phyloP scores from a whole-genome alignment of 1,140 invertebrate species.

The Mactra quadrangularis region DNA sequence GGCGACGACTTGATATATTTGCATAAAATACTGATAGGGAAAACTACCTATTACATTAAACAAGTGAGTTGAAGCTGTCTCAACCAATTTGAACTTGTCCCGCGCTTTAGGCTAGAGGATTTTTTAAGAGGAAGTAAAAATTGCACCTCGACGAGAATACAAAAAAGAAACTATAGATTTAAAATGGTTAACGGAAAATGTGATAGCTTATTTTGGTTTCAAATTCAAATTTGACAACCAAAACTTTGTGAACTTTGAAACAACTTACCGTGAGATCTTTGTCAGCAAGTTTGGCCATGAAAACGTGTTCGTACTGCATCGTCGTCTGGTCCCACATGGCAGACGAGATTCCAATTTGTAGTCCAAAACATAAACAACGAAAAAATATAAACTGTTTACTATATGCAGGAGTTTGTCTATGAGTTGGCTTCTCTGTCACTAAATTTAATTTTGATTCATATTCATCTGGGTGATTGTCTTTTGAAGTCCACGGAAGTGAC shows the following conservation, averaged over 20 bases:
- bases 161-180: too few relatives aligned
- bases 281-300: slow-evolving; percentile 67
- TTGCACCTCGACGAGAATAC: too few relatives aligned
- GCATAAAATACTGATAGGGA: too few relatives aligned
- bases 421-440: slow-evolving; percentile 61
- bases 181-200: too few relatives aligned
- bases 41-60: too few relatives aligned
- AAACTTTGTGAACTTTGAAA: neutral
- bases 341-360: slow-evolving; percentile 69
- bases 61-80: too few relatives aligned
- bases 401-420: slow-evolving; percentile 49
- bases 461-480: slow-evolving; percentile 46
- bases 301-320: slow-evolving; percentile 67
- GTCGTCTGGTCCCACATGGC: slow-evolving; percentile 74
- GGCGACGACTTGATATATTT: too few relatives aligned
- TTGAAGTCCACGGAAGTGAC: slow-evolving; percentile 64
- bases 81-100: too few relatives aligned
- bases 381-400: slow-evolving; percentile 77
- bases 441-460: slow-evolving; percentile 12
- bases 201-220: too few relatives aligned
- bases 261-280: slow-evolving; percentile 71
- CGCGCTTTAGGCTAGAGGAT: too few relatives aligned
- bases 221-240: too few relatives aligned
- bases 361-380: slow-evolving; percentile 75
- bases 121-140: too few relatives aligned